phyloP scores from a whole-genome alignment of 2,797 vertebrate species.

The Galagoides demidoff region DNA sequence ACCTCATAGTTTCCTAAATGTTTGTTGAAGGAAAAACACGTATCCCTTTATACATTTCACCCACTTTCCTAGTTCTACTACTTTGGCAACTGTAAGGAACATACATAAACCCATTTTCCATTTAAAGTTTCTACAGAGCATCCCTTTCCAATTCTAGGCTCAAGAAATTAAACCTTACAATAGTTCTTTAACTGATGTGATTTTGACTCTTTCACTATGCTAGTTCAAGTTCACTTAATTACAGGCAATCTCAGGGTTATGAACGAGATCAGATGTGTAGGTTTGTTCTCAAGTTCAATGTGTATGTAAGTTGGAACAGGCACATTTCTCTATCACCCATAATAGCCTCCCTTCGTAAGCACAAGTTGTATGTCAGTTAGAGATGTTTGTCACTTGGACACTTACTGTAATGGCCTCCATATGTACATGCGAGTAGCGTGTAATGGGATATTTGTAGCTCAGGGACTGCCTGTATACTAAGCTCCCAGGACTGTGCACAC shows the following conservation, averaged over 20 bases:
- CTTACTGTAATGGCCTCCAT: no score
- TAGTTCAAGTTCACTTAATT: not conserved
- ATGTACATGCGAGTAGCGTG: no score
- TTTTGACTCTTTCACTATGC: not conserved
- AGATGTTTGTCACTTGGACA: no score
- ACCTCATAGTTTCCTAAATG: not conserved
- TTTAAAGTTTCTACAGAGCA: not conserved
- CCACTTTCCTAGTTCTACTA: not conserved
- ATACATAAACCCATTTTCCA: not conserved
- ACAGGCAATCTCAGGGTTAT: not conserved
- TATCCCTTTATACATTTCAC: not conserved
- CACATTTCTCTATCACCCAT: no score
- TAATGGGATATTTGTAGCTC: no score
- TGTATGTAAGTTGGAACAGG: no score
- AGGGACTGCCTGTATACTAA: not conserved
- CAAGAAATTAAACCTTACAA: not conserved
- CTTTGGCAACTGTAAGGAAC: not conserved
- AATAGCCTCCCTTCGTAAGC: no score
- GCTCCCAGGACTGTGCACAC: not conserved
- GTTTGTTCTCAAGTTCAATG: no score
- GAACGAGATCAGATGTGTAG: no score
- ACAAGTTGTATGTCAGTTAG: no score
- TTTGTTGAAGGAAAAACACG: slow-evolving; percentile 7
- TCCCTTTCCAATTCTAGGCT: not conserved
- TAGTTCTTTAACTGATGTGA: not conserved